Evolutionary conservation across 2,797 vertebrate species (phyloP), one percentile per base, ranked within the genome.

Genomic region (Crenuchus spilurus): DNA sequence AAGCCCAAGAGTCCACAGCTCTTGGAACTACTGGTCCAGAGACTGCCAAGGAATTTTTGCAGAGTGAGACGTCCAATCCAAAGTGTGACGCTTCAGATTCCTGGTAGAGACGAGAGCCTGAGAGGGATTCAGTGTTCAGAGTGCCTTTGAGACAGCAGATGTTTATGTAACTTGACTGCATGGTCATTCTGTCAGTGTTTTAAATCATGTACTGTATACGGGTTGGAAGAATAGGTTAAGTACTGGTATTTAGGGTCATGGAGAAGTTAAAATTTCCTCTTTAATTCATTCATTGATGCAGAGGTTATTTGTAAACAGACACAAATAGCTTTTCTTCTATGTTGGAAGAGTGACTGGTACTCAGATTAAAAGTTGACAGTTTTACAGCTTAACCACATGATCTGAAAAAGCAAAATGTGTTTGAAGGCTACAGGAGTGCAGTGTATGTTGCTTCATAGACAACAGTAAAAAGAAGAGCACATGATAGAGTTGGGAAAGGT

Each of bases 131-230:
- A 11, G 28, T 22, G 51, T 58, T 72, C 1, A 72, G 8, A 54
- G 63, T 55, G 66, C 39, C 4, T 62, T 46, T 39, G 49, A 69
- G 49, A 73, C 51, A 64, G n/a, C 54, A 76, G 52, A 76, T 76
- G 63, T 69, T 79, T 55, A 37, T 65, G 49, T 41, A 55, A 67
- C 62, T 74, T 49, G 26, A 62, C 39, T 65, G 37, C 42, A 4
- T 41, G 14, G 3, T 9, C 7, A 61, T 61, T 49, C 7, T 48
- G 31, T n/a, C 60, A 44, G 58, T 41, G 14, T 68, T n/a, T 18
- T 48, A 42, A 57, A 58, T 61, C 24, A 60, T 64, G 20, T 52
- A 44, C 26, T 48, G 49, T 42, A 33, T 42, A 16, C n/a, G 18
- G 55, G 31, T 35, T 20, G 6, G 57, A 13, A 26, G 10, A 6